Evolutionary conservation across 1,140 invertebrate species (phyloP), one percentile per base, ranked within the genome.

Genomic region (Pseudomyrmex concolor): DNA sequence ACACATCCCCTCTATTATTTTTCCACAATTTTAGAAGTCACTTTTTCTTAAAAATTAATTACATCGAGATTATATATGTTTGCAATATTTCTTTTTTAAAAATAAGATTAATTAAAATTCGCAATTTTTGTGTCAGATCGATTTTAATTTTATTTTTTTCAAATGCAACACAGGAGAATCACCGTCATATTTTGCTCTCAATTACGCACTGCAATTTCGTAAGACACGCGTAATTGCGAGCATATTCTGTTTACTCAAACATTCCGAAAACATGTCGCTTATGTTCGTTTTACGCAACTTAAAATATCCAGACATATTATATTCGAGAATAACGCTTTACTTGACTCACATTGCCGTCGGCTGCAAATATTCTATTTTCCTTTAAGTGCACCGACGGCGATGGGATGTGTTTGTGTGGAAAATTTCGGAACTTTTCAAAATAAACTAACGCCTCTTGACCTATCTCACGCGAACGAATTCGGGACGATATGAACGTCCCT

Each of bases 401-500:
- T 34, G 34, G 43, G 59, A 62, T 73, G 59, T 87, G 89, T 89
- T 91, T 86, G 34, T 34, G 34, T 34, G 78, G 83, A 85, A 90
- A 89, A 90, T 90, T 89, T 90, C 70, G 81, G 77, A 84, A 86
- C 84, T 82, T 86, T 86, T 82, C 73, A 90, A 91, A 89, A 90
- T 85, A 91, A 91, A 91, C 91, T 45, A 22, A 22, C n/a, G 17
- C 48, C 19, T 51, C 86, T 84, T 91, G 90, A 91, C 91, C 91
- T 91, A 92, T 88, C 87, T 83, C 60, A 90, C 74, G 68, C 63
- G 66, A 86, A 77, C 64, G 82, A 70, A 78, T 71, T 64, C 55
- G 55, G 67, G 55, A 50, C 57, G 25, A 73, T 85, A 84, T 70
- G 84, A 74, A 64, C 72, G 57, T 19, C 45, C 77, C 54, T 74